Base-by-base conservation (phyloP, 2,888 invertebrate species). In the Leptinotarsa tumamoca region DNA sequence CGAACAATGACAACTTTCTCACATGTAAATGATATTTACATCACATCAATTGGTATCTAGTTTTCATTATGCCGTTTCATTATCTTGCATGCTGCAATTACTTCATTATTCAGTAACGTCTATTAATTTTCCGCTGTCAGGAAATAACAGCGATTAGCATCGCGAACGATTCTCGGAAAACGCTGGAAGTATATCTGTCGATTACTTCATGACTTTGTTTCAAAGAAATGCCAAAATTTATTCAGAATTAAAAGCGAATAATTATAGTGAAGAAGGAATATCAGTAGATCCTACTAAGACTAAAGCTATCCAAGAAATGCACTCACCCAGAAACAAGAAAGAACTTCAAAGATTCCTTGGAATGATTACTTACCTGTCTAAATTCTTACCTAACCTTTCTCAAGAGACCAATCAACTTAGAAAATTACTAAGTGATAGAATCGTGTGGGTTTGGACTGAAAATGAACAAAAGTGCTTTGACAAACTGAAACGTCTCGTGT, bases 141-240 rank as follows among this genome's bases (percentile, higher is more conserved):
- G 63, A 63, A 63, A 63, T 33, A 63, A 63, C 63, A 63, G 7
- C 63, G 63, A 63, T 63, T 43, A 63, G 17, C 33, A 63, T 63
- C 5, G 3, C 17, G n/a, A 63, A 15, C 18, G 18, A 43, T 63
- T 63, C 63, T 43, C 33, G 13, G 63, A 63, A 63, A 10, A 15
- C 0, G 17, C 7, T 63, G 33, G 4, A 17, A 21, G 21, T 58
- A 58, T 58, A 63, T 63, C 43, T 33, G 43, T 33, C n/a, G 63
- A 63, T 33, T 63, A 33, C 14, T 33, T 27, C 33, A 63, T 63
- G 63, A 17, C 2, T 14, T 17, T 33, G 27, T 15, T 58, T 58
- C 18, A 7, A 33, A 17, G 33, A 63, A 63, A 63, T 33, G n/a
- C n/a, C 63, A n/a, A 63, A 63, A 63, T 63, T 17, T n/a, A 63